Conservation (phyloP, 2,888 invertebrate species). For the Ophion ellenae region DNA sequence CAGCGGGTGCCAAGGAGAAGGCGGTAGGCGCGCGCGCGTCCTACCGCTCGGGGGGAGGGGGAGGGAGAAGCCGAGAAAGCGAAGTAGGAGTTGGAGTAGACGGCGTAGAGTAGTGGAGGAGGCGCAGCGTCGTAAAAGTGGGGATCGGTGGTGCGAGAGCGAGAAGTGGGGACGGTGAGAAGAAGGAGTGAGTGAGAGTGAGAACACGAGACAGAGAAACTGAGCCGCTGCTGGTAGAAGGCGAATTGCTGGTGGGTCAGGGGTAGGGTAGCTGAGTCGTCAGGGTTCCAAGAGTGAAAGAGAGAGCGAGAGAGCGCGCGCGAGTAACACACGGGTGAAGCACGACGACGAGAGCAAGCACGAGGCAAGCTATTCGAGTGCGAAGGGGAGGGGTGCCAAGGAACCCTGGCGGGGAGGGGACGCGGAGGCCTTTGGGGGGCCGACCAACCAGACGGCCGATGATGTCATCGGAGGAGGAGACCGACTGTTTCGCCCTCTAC, state of each 20-base stretch:
- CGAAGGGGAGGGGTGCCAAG: constrained; percentile 86
- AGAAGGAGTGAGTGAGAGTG: constrained; percentile 70
- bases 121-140: constrained; percentile 70
- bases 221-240: constrained; percentile 66
- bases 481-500: constrained; percentile 96
- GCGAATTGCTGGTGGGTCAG: constrained; percentile 68
- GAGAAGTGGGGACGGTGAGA: constrained; percentile 66
- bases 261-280: constrained; percentile 71
- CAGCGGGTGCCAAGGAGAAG: constrained; percentile 85
- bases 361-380: constrained; percentile 88
- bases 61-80: constrained; percentile 81
- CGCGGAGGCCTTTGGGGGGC: constrained; percentile 92
- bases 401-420: constrained; percentile 87
- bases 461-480: constrained; percentile 99
- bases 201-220: constrained; percentile 67
- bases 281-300: constrained; percentile 54
- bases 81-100: constrained; percentile 63
- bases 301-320: too few species aligned
- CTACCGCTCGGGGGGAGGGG: constrained; percentile 61
- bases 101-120: constrained; percentile 69
- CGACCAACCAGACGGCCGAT: constrained; percentile 90
- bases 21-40: constrained; percentile 67
- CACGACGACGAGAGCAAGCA: constrained; percentile 85
- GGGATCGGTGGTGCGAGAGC: constrained; percentile 71
- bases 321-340: constrained; percentile 65